Conservation (phyloP, 2,113 vertebrate species). For the Chlorodrepanis virens region DNA sequence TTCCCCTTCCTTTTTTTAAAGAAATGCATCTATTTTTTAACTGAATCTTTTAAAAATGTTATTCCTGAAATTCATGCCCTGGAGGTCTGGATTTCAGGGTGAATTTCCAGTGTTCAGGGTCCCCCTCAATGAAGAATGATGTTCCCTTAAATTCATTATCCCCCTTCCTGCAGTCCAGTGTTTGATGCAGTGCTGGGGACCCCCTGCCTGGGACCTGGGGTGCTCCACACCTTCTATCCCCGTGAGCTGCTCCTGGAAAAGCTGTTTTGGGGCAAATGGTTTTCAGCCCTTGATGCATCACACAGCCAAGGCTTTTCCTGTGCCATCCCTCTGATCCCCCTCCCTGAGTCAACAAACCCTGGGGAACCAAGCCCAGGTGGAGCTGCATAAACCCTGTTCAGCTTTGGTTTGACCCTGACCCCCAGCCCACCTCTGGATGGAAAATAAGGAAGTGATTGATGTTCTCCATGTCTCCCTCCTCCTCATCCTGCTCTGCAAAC, state of each 20-base stretch:
- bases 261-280: background rate
- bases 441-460: background rate
- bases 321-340: background rate
- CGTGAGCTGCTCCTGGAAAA: background rate
- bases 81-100: slow-evolving; percentile 1
- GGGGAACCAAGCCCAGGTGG: background rate
- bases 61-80: background rate
- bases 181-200: background rate
- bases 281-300: background rate
- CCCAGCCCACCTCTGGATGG: background rate
- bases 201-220: background rate
- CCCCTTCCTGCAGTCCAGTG: background rate
- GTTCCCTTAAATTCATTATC: background rate
- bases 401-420: rapidly evolving
- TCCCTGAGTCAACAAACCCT: rapidly evolving
- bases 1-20: background rate
- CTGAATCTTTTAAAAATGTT: background rate
- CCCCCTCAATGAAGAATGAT: background rate
- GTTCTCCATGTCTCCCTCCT: background rate
- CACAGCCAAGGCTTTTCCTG: rapidly evolving
- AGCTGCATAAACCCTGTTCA: background rate
- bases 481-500: background rate
- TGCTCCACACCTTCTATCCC: background rate
- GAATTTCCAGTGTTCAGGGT: background rate
- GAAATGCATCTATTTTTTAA: slow-evolving; percentile 15